Percentiles rank a stretch among this genome's conserved stretches.
These are phyloP conservation scores for Gryllus bimaculatus DNA, from an alignment of 1,140 invertebrate genomes.

Conservation along the genomic window DNA sequence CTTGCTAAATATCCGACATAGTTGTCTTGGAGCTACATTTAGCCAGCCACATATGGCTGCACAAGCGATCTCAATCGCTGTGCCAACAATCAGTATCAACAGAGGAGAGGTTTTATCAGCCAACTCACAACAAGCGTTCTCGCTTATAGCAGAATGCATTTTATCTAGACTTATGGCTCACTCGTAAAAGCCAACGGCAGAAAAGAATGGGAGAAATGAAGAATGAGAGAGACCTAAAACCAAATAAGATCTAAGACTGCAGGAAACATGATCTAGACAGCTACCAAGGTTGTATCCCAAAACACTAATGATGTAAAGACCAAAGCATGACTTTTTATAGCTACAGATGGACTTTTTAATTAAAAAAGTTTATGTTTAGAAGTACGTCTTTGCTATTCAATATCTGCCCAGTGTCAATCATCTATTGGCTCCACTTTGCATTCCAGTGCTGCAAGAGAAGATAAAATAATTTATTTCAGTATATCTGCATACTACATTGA, in stretches of 20 bases:
- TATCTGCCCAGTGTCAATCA: constrained; percentile 13
- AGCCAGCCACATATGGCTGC: constrained; percentile 8
- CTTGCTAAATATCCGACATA: constrained; percentile 9
- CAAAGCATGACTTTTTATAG: constrained; percentile 8
- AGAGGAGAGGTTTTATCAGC: constrained; percentile 15
- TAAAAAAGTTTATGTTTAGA: constrained; percentile 17
- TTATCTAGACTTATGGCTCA: constrained; percentile 11
- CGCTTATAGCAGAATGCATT: constrained; percentile 12
- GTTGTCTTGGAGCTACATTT: constrained; percentile 11
- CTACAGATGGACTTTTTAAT: constrained; percentile 19
- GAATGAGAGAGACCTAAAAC: constrained; percentile 7
- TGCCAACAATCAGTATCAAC: constrained; percentile 9
- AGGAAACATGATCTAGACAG: constrained; percentile 16
- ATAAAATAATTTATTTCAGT: background rate
- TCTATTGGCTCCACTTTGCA: constrained; percentile 20
- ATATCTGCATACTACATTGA: background rate
- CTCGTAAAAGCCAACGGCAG: constrained; percentile 6
- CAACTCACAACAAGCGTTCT: constrained; percentile 15
- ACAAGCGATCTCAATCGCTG: background rate
- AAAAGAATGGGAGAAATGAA: constrained; percentile 12
- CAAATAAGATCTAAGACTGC: constrained; percentile 18
- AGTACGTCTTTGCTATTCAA: constrained; percentile 19
- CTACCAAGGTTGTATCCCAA: constrained; percentile 16
- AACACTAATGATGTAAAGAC: constrained; percentile 16
- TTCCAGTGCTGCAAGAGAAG: constrained; percentile 15